phyloP scores from a whole-genome alignment of 2,113 vertebrate genomes.

The Ceyx cyanopectus region DNA sequence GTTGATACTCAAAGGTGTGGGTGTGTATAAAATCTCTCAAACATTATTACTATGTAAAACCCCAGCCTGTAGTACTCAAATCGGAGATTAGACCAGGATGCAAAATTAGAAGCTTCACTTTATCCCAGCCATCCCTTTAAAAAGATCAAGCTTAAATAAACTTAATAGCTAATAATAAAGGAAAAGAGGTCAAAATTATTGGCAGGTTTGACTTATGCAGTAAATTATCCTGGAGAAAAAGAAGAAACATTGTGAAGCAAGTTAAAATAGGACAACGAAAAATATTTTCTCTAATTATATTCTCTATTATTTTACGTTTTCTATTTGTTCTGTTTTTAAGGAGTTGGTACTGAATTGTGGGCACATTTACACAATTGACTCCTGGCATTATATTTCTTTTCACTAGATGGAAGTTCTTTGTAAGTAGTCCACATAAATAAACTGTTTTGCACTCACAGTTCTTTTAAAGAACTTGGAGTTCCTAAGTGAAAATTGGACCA shows the following conservation, averaged over 20 bases:
- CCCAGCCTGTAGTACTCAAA: neutral
- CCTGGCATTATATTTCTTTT: neutral
- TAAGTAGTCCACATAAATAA: neutral
- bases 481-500: neutral
- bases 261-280: neutral
- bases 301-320: neutral
- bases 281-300: neutral
- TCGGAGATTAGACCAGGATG: slow-evolving; percentile 16
- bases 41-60: slow-evolving; percentile 6
- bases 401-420: neutral
- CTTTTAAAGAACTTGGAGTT: neutral
- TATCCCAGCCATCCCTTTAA: neutral
- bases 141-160: slow-evolving; percentile 27
- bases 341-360: neutral
- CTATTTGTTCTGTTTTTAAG: neutral
- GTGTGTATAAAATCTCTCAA: neutral
- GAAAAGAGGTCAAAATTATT: slow-evolving; percentile 34
- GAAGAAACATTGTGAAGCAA: neutral
- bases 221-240: slow-evolving; percentile 1
- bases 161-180: slow-evolving; percentile 24
- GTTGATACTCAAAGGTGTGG: neutral
- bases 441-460: neutral
- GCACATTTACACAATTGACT: neutral
- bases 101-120: slow-evolving; percentile 28
- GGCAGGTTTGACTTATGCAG: slow-evolving; percentile 11